Evolutionary conservation across 2,888 invertebrate species (phyloP).

Genomic region (Entomobrya multifasciata): DNA sequence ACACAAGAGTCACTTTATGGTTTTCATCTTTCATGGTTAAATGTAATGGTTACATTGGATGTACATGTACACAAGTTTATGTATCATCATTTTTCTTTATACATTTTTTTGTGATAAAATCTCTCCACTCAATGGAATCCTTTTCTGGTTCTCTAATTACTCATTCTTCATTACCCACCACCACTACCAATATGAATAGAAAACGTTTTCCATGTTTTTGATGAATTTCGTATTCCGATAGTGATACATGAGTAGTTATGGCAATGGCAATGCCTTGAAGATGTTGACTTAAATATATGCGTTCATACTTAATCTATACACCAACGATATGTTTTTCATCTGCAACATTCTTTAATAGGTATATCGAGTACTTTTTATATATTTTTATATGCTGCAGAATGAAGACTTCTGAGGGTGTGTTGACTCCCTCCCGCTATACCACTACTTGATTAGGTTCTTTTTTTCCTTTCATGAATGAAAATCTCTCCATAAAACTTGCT

Average conservation of each 20-base stretch:
- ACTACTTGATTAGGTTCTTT: neutral
- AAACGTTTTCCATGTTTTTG: constrained; percentile 11
- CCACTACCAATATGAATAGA: neutral
- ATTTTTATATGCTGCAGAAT: no score
- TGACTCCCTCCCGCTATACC: constrained; percentile 1
- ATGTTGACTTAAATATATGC: neutral
- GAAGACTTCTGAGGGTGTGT: no score
- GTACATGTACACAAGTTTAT: no score
- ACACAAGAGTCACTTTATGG: neutral
- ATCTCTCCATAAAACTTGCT: neutral
- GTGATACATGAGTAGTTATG: neutral
- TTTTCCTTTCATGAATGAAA: neutral
- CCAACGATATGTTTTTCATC: neutral
- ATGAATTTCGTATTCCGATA: neutral
- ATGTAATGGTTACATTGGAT: no score
- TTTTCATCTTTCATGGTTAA: constrained; percentile 3
- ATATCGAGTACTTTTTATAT: no score
- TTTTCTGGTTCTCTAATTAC: neutral
- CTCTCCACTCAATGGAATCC: neutral
- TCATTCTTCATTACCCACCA: constrained; percentile 11
- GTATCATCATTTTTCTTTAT: no score
- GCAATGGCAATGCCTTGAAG: neutral
- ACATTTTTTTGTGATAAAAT: neutral
- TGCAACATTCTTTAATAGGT: no score
- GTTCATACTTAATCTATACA: neutral